phyloP scores from a whole-genome alignment of 2,888 invertebrate species.

The Mythimna pallens region DNA sequence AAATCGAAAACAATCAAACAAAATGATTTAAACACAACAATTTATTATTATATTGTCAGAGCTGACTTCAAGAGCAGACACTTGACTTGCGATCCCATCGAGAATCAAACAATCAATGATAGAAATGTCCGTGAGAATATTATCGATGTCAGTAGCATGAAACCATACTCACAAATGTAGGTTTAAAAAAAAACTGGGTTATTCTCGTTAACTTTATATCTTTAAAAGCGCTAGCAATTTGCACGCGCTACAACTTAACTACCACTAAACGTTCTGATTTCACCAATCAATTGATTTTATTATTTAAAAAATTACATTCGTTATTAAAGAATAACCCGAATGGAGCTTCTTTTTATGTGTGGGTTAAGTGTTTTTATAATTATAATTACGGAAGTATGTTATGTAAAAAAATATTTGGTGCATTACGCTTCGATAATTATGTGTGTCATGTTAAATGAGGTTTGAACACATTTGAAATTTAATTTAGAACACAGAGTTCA shows the following conservation, averaged over 20 bases:
- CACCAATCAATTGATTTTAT: constrained; percentile 57
- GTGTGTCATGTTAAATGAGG: constrained; percentile 37
- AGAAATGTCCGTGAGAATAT: constrained; percentile 36
- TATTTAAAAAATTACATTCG: constrained; percentile 51
- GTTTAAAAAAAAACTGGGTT: constrained; percentile 56
- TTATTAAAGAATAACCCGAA: constrained; percentile 49
- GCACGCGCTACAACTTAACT: constrained; percentile 56
- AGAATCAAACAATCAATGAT: constrained; percentile 28
- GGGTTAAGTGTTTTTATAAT: constrained; percentile 34
- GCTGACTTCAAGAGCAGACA: constrained; percentile 8
- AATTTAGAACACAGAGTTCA: constrained; percentile 4
- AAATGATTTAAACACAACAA: constrained; percentile 6
- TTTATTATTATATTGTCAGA: constrained; percentile 32
- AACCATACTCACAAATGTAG: constrained; percentile 32
- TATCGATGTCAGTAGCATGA: constrained; percentile 49
- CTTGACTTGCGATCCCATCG: constrained; percentile 40
- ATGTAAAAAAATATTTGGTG: constrained; percentile 28
- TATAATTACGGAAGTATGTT: constrained; percentile 40
- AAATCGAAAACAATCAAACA: constrained; percentile 13
- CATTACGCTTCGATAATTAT: constrained; percentile 42
- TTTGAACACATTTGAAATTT: constrained; percentile 12
- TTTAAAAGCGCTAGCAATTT: constrained; percentile 59
- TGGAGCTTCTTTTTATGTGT: constrained; percentile 37
- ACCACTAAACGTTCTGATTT: constrained; percentile 50
- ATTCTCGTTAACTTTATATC: constrained; percentile 59